Percentiles rank a stretch among this genome's conserved stretches.
Evolutionary conservation across 2,113 vertebrate genomes (phyloP).

Genomic region (Aptenodytes patagonicus): DNA sequence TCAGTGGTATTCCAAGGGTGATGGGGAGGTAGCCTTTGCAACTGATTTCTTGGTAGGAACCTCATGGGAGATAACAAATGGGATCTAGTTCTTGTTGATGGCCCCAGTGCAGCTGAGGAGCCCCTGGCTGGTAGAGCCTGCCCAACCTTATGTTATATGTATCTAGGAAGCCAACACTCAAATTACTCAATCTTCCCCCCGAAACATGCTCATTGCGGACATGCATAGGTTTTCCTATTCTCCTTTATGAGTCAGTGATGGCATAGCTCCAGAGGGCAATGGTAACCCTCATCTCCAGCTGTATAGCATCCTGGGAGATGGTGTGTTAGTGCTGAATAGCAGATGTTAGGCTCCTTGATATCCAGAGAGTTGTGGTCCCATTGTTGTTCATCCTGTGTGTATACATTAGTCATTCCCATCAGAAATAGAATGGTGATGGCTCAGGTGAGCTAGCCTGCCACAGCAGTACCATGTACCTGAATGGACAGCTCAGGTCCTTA

Average conservation of each 20-base stretch:
- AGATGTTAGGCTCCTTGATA: background rate
- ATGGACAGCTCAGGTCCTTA: background rate
- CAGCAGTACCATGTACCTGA: background rate
- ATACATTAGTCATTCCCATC: background rate
- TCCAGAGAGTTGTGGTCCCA: background rate
- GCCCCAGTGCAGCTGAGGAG: background rate
- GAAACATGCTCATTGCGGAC: background rate
- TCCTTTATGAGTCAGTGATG: background rate
- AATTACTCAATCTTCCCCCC: background rate
- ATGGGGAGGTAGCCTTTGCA: background rate
- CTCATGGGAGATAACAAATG: background rate
- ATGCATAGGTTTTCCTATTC: background rate
- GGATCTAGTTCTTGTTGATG: background rate
- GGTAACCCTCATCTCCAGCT: background rate
- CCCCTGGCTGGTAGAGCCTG: background rate
- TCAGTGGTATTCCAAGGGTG: background rate
- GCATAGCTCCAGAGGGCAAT: background rate
- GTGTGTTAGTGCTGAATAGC: background rate
- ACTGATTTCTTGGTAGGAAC: background rate
- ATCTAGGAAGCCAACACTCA: background rate
- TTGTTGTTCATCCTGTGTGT: background rate
- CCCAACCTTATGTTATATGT: background rate
- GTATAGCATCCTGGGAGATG: background rate
- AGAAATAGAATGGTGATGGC: background rate
- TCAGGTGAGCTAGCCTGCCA: background rate